Percentiles rank a stretch among this genome's conserved stretches.
These are phyloP conservation scores for Cantharis rufa DNA, from an alignment of 2,888 invertebrate species.

Conservation along the genomic window DNA sequence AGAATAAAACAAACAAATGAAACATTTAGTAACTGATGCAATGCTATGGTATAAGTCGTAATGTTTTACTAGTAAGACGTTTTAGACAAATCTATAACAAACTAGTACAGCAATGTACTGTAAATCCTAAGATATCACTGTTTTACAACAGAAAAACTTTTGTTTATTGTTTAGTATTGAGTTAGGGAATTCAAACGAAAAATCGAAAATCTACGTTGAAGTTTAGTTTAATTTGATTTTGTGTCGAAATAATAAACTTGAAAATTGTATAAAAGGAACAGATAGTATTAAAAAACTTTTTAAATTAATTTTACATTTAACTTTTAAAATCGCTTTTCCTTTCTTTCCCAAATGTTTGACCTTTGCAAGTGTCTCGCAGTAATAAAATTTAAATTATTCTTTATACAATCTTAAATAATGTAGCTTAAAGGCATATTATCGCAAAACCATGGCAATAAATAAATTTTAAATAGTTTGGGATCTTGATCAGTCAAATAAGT, in stretches of 20 bases:
- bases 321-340: background rate
- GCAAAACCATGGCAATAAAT: background rate
- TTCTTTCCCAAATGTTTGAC: background rate
- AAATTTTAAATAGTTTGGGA: background rate
- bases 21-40: background rate
- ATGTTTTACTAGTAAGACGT: slow-evolving; percentile 16
- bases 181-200: background rate
- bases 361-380: background rate
- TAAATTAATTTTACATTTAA: background rate
- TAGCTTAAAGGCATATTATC: background rate
- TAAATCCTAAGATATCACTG: slow-evolving; percentile 26
- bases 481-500: background rate
- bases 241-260: background rate
- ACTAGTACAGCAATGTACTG: slow-evolving; percentile 28
- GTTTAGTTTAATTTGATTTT: background rate
- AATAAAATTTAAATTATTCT: background rate
- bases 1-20: slow-evolving; percentile 21
- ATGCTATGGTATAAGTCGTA: slow-evolving; percentile 7
- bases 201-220: background rate
- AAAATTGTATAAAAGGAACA: background rate
- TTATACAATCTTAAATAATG: background rate
- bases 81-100: slow-evolving; percentile 26
- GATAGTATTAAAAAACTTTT: background rate
- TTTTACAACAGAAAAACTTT: slow-evolving; percentile 25
- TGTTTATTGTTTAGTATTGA: slow-evolving; percentile 26